Percentiles rank a stretch among this genome's conserved stretches.
Conservation (phyloP, 2,888 invertebrate genomes). For the Pandemis cinnamomeana region DNA sequence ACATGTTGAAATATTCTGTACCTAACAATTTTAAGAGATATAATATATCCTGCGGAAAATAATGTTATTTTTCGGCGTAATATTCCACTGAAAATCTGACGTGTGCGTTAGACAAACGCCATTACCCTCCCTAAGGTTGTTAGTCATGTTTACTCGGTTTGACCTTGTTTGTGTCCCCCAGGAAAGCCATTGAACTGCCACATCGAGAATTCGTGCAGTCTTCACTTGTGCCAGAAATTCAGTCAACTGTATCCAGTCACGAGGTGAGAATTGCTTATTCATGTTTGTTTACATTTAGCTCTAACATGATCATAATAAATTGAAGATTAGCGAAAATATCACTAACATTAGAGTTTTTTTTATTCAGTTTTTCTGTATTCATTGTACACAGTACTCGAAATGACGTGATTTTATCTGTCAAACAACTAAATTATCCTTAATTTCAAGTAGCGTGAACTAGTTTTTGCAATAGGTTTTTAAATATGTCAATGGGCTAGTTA, state of each 20-base stretch:
- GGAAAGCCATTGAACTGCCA: slow-evolving; percentile 88
- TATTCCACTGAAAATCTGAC: neutral
- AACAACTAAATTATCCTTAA: too few species aligned
- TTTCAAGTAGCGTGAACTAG: too few species aligned
- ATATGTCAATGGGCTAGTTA: too few species aligned
- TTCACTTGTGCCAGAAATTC: slow-evolving; percentile 95
- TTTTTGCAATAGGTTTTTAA: too few species aligned
- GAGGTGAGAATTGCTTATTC: slow-evolving; percentile 65
- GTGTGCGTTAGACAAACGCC: neutral
- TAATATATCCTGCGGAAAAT: neutral
- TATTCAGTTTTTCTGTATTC: too few species aligned
- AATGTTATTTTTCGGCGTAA: neutral
- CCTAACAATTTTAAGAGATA: too few species aligned
- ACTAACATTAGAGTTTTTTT: neutral
- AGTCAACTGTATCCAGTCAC: slow-evolving; percentile 92
- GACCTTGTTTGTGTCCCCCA: slow-evolving; percentile 55
- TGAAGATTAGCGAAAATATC: neutral
- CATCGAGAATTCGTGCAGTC: slow-evolving; percentile 88
- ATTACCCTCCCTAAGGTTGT: slow-evolving; percentile 4
- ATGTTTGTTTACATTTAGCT: slow-evolving; percentile 6
- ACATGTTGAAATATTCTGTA: too few species aligned
- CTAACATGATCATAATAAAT: neutral
- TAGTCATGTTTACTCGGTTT: slow-evolving; percentile 5
- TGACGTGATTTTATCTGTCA: too few species aligned
- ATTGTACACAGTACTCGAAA: too few species aligned